Percentiles rank a stretch among this genome's conserved stretches.
These are phyloP conservation scores for Stenodema calcarata DNA, from an alignment of 2,888 invertebrate genomes.

Conservation along the genomic window DNA sequence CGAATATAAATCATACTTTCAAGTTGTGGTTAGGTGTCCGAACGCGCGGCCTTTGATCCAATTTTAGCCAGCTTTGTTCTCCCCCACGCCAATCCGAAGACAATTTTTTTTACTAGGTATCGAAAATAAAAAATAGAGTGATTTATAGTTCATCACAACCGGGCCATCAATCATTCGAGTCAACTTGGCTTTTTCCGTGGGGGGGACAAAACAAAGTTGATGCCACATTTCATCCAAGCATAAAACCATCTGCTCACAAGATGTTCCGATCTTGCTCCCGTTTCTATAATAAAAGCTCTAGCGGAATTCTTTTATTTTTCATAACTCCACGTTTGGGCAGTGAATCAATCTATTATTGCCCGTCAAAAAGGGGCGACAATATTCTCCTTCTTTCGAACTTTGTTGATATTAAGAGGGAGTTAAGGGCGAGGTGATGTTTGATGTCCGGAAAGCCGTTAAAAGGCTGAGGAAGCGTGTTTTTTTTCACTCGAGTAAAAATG, in stretches of 20 bases:
- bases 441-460: not conserved
- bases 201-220: not conserved
- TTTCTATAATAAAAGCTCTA: not conserved
- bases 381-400: not conserved
- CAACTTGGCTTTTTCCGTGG: not conserved
- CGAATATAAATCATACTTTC: too few species aligned
- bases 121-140: not conserved
- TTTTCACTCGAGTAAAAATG: too few species aligned
- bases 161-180: not conserved
- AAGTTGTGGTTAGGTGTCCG: not conserved
- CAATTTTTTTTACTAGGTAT: not conserved
- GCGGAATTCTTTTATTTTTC: not conserved
- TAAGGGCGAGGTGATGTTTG: not conserved
- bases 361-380: not conserved
- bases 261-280: not conserved
- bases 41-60: not conserved
- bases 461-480: too few species aligned
- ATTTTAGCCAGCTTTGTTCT: not conserved
- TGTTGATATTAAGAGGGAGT: not conserved
- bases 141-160: not conserved
- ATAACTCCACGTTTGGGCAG: not conserved
- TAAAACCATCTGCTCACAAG: not conserved
- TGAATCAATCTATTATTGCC: not conserved
- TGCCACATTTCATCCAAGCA: not conserved
- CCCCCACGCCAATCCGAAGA: not conserved